Evolutionary conservation across 2,797 vertebrate genomes (phyloP), one percentile per base, ranked within the genome.

Genomic region (Lophius americanus): DNA sequence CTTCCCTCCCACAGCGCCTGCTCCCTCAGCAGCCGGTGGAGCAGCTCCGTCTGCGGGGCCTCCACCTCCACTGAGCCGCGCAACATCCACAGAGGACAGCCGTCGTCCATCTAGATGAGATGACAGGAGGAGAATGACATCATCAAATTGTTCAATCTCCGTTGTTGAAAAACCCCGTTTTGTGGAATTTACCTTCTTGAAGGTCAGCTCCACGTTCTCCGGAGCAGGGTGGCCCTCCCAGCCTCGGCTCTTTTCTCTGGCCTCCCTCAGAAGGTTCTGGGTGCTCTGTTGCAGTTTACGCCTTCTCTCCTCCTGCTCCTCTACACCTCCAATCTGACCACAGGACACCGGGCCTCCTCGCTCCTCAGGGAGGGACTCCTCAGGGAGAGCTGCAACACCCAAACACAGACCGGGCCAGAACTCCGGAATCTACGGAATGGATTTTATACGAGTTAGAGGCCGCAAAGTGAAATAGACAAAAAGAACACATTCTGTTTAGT

Each of bases 11-110:
- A 95, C 32, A 88, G 81, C 51, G 75, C 53, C 35, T 86, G 93
- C 58, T 94, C 92, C 73, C 84, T 86, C 64, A 94, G 78, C 67
- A 96, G 83, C 6, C 88, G 89, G 0, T 91, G 90, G 3, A 95
- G 83, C 59, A 94, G 84, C 44, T 91, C 89, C 61, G 83, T 70
- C 51, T 91, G 90, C 0, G 89, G 64, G 4, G 85, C 91, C 4
- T 94, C 92, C 70, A 95, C 89, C 70, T 95, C 95, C 60, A 85
- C 81, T 0, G 77, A 82, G 60, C 83, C 86, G 0, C 80, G 79
- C 88, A 86, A 89, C 70, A 90, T 65, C 39, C 91, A 85, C 73
- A 95, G 73, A 0, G 87, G 92, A 44, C 80, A 83, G 54, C 84
- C 77, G 4, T 94, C 93, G 5, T 91, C 89, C 82, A 92, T 70